Evolutionary conservation across 2,797 vertebrate species (phyloP), one percentile per base, ranked within the genome.

Genomic region (Sebastes alutus): DNA sequence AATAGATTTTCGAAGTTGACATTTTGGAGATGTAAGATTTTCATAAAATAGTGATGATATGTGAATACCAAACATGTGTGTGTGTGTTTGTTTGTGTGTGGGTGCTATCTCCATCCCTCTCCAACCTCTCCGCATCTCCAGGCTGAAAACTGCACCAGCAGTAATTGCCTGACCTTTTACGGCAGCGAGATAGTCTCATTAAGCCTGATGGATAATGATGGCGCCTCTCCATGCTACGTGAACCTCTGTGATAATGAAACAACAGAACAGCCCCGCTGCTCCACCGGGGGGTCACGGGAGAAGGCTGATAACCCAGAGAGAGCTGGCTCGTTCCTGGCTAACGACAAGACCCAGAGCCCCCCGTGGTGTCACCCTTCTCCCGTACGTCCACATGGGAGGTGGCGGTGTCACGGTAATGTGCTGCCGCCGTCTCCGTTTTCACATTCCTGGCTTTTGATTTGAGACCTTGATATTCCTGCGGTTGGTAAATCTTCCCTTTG

Each of bases 141-240:
- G 94, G 96, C 96, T 96, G 97, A 96, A 97, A 97, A 97, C 97
- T 97, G 97, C 97, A 96, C 95, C 96, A 95, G 96, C 96, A 96
- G 96, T 99, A 99, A 98, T 98, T 98, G 97, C 97, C 96, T 98
- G 98, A 98, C 97, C 98, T 99, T 85, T 99, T 97, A 97, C 96
- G 95, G 96, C 97, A 95, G 96, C 93, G 93, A 96, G 96, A 97
- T 96, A 96, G 97, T 97, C 97, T 98, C 97, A 98, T 99, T 99
- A 98, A 97, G 97, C 95, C 97, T 97, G 97, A 96, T 96, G 97
- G 97, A 96, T 96, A 97, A 97, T 96, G 95, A 94, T 96, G 95
- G 91, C 90, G 95, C 96, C 96, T 97, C 96, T 96, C 96, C 96
- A 91, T 96, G 96, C 96, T 97, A 97, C 95, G 97, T 97, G 97